phyloP scores from a whole-genome alignment of 1,140 invertebrate genomes.

The Whitmania pigra region DNA sequence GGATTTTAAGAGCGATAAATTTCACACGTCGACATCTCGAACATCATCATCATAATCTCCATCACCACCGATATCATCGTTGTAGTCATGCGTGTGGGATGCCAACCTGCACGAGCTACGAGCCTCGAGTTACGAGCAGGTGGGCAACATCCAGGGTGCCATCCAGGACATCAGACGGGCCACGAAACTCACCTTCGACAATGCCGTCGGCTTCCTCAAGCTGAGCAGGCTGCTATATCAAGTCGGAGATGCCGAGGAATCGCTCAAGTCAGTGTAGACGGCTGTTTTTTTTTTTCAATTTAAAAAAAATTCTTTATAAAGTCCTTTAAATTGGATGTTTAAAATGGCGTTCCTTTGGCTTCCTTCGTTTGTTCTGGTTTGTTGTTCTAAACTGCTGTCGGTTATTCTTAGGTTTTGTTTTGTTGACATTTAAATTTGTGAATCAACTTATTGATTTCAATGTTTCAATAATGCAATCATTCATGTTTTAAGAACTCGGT shows the following conservation, averaged over 20 bases:
- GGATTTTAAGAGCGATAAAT: no score
- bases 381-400: no score
- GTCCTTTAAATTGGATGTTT: no score
- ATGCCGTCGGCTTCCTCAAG: slow-evolving; percentile 73
- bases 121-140: slow-evolving; percentile 65
- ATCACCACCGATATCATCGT: slow-evolving; percentile 19
- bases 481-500: background rate
- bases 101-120: slow-evolving; percentile 66
- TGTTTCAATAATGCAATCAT: background rate
- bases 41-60: no score
- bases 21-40: no score
- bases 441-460: background rate
- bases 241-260: slow-evolving; percentile 77
- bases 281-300: background rate
- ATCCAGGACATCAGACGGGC: slow-evolving; percentile 77
- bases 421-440: background rate
- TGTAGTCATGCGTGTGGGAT: slow-evolving; percentile 70
- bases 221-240: slow-evolving; percentile 72
- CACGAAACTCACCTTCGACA: slow-evolving; percentile 78
- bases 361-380: no score
- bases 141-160: slow-evolving; percentile 70
- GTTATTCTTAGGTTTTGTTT: background rate
- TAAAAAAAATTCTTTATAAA: no score
- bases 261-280: slow-evolving; percentile 57
- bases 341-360: background rate